A percentile compares a stretch with the other conserved stretches of the same genome.
Evolutionary conservation across 1,140 invertebrate species (phyloP).

Genomic region (Drosophila cardini): DNA sequence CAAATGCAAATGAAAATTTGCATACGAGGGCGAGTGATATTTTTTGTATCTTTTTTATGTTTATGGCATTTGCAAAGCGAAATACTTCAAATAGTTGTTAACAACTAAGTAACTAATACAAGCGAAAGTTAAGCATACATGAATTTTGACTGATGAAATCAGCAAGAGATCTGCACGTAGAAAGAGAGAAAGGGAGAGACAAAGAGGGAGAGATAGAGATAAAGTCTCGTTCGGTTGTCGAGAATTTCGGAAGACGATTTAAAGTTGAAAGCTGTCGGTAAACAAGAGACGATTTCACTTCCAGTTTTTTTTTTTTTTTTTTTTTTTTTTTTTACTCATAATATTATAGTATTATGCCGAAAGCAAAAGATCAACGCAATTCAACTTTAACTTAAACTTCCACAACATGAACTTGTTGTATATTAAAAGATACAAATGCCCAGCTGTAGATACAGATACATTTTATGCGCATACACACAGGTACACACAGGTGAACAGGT

Average conservation of each 20-base stretch:
- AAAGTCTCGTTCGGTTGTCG: slow-evolving; percentile 17
- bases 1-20: slow-evolving; percentile 29
- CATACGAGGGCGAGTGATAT: slow-evolving; percentile 26
- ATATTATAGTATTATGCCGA: slow-evolving; percentile 34
- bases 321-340: too few species aligned
- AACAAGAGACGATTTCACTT: slow-evolving; percentile 58
- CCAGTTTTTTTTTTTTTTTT: too few species aligned
- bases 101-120: slow-evolving; percentile 33
- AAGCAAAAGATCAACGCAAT: slow-evolving; percentile 60
- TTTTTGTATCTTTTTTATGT: slow-evolving; percentile 1
- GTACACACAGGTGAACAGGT: slow-evolving; percentile 51
- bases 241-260: slow-evolving; percentile 49
- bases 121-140: slow-evolving; percentile 45
- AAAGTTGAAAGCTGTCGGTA: slow-evolving; percentile 22
- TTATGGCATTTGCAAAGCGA: slow-evolving; percentile 37
- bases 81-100: slow-evolving; percentile 34
- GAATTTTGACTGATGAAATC: slow-evolving; percentile 53
- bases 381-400: slow-evolving; percentile 50
- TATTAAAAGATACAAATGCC: slow-evolving; percentile 31
- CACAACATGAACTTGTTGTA: slow-evolving; percentile 22
- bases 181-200: neutral
- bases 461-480: neutral
- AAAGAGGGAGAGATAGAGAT: neutral
- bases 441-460: slow-evolving; percentile 25
- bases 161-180: slow-evolving; percentile 7